phyloP scores from a whole-genome alignment of 2,113 vertebrate species.

The Etheostoma cragini region DNA sequence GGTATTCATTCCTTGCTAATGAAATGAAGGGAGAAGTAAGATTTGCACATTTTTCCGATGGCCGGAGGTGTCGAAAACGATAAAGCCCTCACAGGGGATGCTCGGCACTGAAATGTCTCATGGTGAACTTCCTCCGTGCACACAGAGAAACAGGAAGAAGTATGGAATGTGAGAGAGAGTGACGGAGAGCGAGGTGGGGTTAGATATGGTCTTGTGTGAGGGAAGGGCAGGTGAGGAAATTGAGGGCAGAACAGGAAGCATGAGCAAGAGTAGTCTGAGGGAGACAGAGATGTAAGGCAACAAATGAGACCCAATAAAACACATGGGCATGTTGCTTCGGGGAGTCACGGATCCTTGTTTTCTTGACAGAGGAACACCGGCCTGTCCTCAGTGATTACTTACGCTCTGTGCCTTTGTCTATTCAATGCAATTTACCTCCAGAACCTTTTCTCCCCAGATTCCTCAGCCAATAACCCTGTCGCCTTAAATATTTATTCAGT shows the following conservation, averaged over 20 bases:
- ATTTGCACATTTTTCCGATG: constrained; percentile 23
- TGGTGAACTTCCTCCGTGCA: constrained; percentile 61
- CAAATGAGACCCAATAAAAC: constrained; percentile 76
- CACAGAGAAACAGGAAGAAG: constrained; percentile 24
- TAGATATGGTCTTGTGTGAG: constrained; percentile 29
- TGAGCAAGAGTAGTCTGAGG: constrained; percentile 27
- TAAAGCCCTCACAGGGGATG: constrained; percentile 59
- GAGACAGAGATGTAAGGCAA: constrained; percentile 64
- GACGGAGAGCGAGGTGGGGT: constrained; percentile 40
- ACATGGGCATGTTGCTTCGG: constrained; percentile 56
- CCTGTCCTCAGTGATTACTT: constrained; percentile 65
- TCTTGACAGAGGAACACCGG: constrained; percentile 60
- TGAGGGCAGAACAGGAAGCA: constrained; percentile 46
- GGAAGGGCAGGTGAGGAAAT: not conserved
- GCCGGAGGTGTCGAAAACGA: constrained; percentile 54
- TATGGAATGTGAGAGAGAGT: constrained; percentile 36
- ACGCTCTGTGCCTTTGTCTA: constrained; percentile 39
- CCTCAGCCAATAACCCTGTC: constrained; percentile 11
- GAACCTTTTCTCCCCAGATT: not conserved
- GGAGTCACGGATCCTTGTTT: constrained; percentile 71
- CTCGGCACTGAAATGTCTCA: constrained; percentile 53
- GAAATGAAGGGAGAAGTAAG: constrained; percentile 38
- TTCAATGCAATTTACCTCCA: constrained; percentile 45
- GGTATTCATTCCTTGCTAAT: constrained; percentile 58
- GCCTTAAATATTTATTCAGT: constrained; percentile 49